Evolutionary conservation across 2,888 invertebrate species (phyloP), one percentile per base, ranked within the genome.

Genomic region (Phlogophora meticulosa): DNA sequence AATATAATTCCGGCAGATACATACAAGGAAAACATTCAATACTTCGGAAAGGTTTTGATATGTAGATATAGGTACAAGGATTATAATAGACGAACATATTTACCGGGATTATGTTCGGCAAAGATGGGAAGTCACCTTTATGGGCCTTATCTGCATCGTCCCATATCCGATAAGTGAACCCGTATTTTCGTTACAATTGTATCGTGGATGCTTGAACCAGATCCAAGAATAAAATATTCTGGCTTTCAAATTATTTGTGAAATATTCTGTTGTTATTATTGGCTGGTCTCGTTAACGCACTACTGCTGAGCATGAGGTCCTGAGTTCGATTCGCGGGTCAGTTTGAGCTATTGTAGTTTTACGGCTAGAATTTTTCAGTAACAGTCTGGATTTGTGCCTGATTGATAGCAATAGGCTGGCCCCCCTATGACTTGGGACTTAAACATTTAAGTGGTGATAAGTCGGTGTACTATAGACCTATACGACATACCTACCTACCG

Each of bases 21-120:
- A n/a, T 42, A 42, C 13, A 45, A 20, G 22, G 63, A 45, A 63
- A 56, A 64, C 10, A 28, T 59, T 38, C 20, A 49, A 49, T 49
- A 36, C 17, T 22, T 20, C 24, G 17, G 40, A 49, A 20, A 42
- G 28, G 43, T 24, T 46, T 22, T 13, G 3, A 46, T 40, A 60
- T 69, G 55, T 43, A 52, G 43, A 68, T 64, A n/a, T n/a, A 20
- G 13, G 36, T 40, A 46, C 15, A 40, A 43, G 17, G 53, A 57
- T 38, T 36, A 51, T 46, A 65, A 58, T 55, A 57, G 13, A 57
- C 40, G 7, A 32, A 51, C 13, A 53, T 56, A 62, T 56, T n/a
- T 45, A 40, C 28, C 1, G 13, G 28, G 22, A 59, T 66, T 52
- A 40, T 36, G 42, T 61, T 49, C 11, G 13, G n/a, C 10, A 7